These are phyloP conservation scores for Lithophane leautieri DNA, from an alignment of 2,888 invertebrate genomes.

Conservation along the genomic window DNA sequence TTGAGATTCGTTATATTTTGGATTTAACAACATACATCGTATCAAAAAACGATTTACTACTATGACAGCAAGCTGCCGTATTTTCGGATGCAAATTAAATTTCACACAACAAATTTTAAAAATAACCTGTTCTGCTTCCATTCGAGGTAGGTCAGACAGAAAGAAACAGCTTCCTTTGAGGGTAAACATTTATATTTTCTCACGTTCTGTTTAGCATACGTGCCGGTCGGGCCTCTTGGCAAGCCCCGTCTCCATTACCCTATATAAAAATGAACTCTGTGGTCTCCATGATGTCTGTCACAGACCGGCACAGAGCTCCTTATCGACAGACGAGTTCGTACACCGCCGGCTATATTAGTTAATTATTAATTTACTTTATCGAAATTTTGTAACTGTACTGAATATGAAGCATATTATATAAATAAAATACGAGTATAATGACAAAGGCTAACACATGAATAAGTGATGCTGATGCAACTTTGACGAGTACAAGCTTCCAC, in stretches of 20 bases:
- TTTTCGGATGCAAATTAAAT: not conserved
- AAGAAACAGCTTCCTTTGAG: too few relatives aligned
- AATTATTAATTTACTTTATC: slow-evolving; percentile 4
- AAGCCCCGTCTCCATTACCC: too few relatives aligned
- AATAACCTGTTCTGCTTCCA: not conserved
- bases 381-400: not conserved
- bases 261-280: too few relatives aligned
- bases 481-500: slow-evolving; percentile 41
- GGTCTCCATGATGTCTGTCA: too few relatives aligned
- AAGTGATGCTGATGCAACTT: slow-evolving; percentile 29
- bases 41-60: not conserved
- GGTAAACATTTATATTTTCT: too few relatives aligned
- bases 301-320: too few relatives aligned
- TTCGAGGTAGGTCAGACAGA: too few relatives aligned
- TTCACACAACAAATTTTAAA: not conserved
- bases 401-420: not conserved
- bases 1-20: not conserved
- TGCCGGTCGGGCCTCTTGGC: too few relatives aligned
- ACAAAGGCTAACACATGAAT: slow-evolving; percentile 29
- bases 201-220: too few relatives aligned
- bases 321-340: too few relatives aligned
- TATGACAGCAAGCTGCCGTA: too few relatives aligned
- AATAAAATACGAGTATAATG: slow-evolving; percentile 14
- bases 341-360: too few relatives aligned
- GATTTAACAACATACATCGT: not conserved